Evolutionary conservation across 37 sponge, comb jelly and placozoan genomes (phyloP).

Genomic region (Mnemiopsis leidyi): DNA sequence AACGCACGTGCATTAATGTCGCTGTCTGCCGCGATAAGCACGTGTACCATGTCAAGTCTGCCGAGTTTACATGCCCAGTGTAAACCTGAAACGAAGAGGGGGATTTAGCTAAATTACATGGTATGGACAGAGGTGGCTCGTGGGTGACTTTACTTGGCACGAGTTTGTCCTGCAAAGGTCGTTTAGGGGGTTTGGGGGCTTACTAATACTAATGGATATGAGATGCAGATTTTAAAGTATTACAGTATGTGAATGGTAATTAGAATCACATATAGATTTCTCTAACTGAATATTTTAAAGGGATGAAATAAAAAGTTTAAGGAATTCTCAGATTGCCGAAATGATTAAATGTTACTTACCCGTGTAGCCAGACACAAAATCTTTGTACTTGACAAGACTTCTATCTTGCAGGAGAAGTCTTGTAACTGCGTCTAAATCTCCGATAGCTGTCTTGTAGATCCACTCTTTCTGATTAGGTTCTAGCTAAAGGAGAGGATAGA

Average conservation of each 20-base stretch:
- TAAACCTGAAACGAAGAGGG: conserved; percentile 44
- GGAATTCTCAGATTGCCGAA: background rate
- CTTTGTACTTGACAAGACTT: conserved; percentile 15
- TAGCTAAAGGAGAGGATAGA: background rate
- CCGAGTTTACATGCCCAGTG: conserved; percentile 53
- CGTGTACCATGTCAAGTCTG: conserved; percentile 38
- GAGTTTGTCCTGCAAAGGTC: too few species aligned
- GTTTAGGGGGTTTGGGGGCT: too few species aligned
- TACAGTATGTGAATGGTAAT: too few species aligned
- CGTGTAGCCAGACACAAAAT: conserved; percentile 1
- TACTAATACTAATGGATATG: too few species aligned
- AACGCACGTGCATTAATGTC: conserved; percentile 15
- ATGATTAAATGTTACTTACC: too few species aligned
- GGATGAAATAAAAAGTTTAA: too few species aligned
- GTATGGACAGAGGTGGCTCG: too few species aligned
- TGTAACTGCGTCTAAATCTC: background rate
- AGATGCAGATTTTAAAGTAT: too few species aligned
- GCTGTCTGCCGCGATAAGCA: conserved; percentile 20
- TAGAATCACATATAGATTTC: too few species aligned
- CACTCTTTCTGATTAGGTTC: conserved; percentile 22
- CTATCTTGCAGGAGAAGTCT: conserved; percentile 32
- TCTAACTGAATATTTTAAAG: too few species aligned
- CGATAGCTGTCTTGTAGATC: background rate
- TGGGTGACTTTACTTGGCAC: too few species aligned
- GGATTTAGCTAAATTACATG: too few species aligned